Percentiles rank a stretch among this genome's conserved stretches.
These are phyloP conservation scores for Rhinichthys klamathensis DNA, from an alignment of 2,113 vertebrate genomes.

Conservation along the genomic window DNA sequence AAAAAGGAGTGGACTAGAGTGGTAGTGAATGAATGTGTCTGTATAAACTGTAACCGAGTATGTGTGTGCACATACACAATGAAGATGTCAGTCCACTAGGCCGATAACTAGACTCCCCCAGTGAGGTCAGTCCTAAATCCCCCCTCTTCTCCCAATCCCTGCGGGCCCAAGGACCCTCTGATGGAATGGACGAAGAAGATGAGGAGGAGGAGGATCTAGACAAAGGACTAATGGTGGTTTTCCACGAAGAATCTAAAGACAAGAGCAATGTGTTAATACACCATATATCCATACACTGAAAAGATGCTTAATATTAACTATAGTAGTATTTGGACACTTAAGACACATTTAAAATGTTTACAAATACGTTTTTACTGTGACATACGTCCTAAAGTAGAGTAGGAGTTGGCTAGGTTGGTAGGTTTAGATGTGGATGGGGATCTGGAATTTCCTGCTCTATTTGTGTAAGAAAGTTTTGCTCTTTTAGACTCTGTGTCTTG, in stretches of 20 bases:
- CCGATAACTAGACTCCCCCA: slow-evolving; percentile 81
- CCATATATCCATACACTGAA: slow-evolving; percentile 7
- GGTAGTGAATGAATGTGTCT: background rate
- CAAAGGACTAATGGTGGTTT: slow-evolving; percentile 77
- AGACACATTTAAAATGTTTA: background rate
- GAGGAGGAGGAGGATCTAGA: slow-evolving; percentile 81
- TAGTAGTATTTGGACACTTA: background rate
- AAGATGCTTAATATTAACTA: background rate
- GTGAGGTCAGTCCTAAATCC: slow-evolving; percentile 73
- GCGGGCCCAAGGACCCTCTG: slow-evolving; percentile 78
- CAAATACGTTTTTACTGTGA: slow-evolving; percentile 76
- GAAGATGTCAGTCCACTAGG: slow-evolving; percentile 75
- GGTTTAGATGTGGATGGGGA: slow-evolving; percentile 77
- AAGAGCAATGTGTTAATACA: slow-evolving; percentile 60
- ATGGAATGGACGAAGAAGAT: slow-evolving; percentile 62
- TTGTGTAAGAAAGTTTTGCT: slow-evolving; percentile 90
- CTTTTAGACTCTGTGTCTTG: slow-evolving; percentile 91
- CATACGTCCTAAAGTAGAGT: slow-evolving; percentile 75
- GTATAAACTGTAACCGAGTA: background rate
- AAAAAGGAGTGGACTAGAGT: background rate
- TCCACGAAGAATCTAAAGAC: slow-evolving; percentile 84
- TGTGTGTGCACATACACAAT: slow-evolving; percentile 77
- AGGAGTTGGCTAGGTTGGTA: slow-evolving; percentile 71
- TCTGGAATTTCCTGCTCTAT: slow-evolving; percentile 79
- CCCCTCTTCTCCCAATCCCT: slow-evolving; percentile 82